phyloP scores from a whole-genome alignment of 35 echinoderm and acorn worm species.

The Patiria miniata region DNA sequence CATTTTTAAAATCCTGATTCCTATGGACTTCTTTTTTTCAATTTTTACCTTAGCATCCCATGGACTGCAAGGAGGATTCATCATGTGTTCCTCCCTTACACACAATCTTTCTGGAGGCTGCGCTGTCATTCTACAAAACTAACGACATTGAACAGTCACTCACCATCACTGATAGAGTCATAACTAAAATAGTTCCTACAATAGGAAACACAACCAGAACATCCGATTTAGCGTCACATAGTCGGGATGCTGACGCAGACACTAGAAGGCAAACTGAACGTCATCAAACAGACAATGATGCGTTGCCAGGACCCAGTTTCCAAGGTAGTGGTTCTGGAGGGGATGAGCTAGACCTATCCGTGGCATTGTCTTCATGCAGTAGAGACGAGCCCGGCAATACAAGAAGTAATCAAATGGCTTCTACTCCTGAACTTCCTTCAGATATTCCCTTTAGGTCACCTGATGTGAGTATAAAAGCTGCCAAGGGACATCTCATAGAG shows the following conservation, averaged over 20 bases:
- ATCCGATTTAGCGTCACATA: not conserved
- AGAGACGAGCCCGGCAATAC: not conserved
- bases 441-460: not conserved
- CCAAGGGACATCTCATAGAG: not conserved
- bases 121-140: conserved; percentile 29
- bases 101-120: conserved; percentile 50
- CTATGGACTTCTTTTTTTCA: not conserved
- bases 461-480: not conserved
- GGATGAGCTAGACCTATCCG: not conserved
- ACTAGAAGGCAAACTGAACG: not conserved
- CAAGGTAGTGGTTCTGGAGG: not conserved
- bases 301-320: not conserved
- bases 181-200: not conserved
- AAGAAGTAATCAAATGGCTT: not conserved
- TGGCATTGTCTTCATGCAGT: not conserved
- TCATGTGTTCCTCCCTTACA: not conserved
- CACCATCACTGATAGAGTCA: not conserved
- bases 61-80: not conserved
- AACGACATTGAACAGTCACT: not conserved
- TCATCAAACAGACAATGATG: not conserved
- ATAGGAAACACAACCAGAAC: not conserved
- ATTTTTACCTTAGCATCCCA: not conserved
- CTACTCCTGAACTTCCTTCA: not conserved
- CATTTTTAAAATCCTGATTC: not conserved
- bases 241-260: not conserved